These are phyloP conservation scores for Pygmarrhopalites habei DNA, from an alignment of 1,140 invertebrate species.

Conservation along the genomic window DNA sequence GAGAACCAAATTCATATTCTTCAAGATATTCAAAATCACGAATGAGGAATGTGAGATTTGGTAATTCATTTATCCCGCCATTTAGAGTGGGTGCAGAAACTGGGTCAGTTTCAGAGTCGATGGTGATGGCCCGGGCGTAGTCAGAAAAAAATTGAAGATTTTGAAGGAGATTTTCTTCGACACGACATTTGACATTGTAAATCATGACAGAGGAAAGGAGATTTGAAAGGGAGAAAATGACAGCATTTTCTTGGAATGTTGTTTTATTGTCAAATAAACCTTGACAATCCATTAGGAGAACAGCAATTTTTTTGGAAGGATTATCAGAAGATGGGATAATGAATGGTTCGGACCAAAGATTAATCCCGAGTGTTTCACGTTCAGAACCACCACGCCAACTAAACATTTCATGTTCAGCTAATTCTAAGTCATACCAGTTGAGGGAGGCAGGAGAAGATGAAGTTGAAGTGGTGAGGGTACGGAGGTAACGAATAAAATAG, in stretches of 20 bases:
- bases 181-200: conserved; percentile 47
- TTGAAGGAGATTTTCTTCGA: too few species aligned
- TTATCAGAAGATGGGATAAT: conserved; percentile 59
- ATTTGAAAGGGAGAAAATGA: conserved; percentile 54
- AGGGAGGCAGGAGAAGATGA: too few species aligned
- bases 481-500: not conserved
- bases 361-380: not conserved
- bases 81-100: too few species aligned
- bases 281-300: too few species aligned
- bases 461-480: too few species aligned
- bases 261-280: too few species aligned
- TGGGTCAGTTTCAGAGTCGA: not conserved
- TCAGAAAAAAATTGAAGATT: not conserved
- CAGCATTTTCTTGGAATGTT: conserved; percentile 61
- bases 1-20: not conserved
- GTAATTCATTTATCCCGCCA: not conserved
- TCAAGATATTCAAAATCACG: not conserved
- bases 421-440: not conserved
- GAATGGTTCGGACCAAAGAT: not conserved
- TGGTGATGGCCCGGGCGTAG: not conserved
- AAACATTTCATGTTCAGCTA: not conserved
- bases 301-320: conserved; percentile 54
- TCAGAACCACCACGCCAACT: not conserved
- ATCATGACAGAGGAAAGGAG: conserved; percentile 48
- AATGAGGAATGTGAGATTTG: not conserved